Evolutionary conservation across 2,888 invertebrate species (phyloP), one percentile per base, ranked within the genome.

Genomic region (Parascotia fuliginaria): DNA sequence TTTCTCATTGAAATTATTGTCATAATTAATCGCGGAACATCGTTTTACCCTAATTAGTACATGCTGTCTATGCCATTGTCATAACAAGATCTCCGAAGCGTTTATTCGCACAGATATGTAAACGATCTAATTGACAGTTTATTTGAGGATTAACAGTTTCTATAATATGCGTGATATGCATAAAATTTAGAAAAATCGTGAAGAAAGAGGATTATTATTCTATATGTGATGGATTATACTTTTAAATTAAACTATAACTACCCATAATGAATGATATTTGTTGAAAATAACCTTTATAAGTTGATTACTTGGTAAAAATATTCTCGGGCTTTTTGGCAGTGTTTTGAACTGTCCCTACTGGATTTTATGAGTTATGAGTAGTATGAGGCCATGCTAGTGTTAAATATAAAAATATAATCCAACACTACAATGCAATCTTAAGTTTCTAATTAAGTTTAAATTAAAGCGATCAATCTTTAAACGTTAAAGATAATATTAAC

Each of bases 101-200:
- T 42, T 22, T 48, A 39, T 37, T 45, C 13, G 50, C 52, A 41
- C 80, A 79, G 85, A 83, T 85, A 81, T 84, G 73, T 69, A 49
- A 60, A 70, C 69, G 74, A 76, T 77, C 88, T 87, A 88, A 81
- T 84, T 86, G 81, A 87, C 84, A 84, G 84, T 81, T 75, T 75
- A 68, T 74, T 75, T 79, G 78, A 83, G 76, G 75, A 79, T 76
- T 81, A 73, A 60, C 64, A 70, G 65, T 53, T 45, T 55, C 68
- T 63, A 70, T 67, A 50, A 50, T 56, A 70, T 70, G 88, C 83
- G 89, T 90, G 89, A 89, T 89, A 89, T 90, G 89, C 85, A 78
- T 70, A 78, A 78, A 76, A 64, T 69, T 75, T 81, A 73, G 79
- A 79, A 80, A 83, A 73, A 58, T 60, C 43, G 87, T 87, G 87